phyloP scores from a whole-genome alignment of 1,140 invertebrate species.

The Hylaeus anthracinus region DNA sequence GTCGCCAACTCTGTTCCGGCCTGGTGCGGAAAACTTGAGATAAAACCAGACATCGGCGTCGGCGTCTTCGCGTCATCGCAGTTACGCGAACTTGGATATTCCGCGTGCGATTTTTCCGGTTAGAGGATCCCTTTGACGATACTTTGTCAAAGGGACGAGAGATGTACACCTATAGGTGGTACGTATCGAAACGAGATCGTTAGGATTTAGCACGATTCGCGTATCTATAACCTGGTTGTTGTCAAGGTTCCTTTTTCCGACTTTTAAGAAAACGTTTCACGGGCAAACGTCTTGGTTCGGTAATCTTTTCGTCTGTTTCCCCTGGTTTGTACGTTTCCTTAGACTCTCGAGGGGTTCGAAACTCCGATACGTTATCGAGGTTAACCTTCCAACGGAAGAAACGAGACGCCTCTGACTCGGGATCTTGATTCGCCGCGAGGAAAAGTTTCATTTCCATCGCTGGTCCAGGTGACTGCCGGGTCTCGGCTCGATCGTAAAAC shows the following conservation, averaged over 20 bases:
- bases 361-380: slow-evolving; percentile 4
- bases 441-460: not conserved
- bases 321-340: too few species aligned
- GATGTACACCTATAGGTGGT: too few species aligned
- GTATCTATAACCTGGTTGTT: too few species aligned
- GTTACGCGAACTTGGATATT: slow-evolving; percentile 46
- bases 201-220: too few species aligned
- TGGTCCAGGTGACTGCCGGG: not conserved
- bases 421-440: not conserved
- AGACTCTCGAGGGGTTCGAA: not conserved
- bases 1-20: too few species aligned
- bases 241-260: too few species aligned
- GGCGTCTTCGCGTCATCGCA: not conserved
- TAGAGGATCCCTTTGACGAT: not conserved
- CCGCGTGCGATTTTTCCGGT: slow-evolving; percentile 5
- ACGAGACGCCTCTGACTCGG: not conserved
- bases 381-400: not conserved
- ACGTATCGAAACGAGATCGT: too few species aligned
- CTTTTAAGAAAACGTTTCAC: too few species aligned
- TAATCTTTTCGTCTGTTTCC: too few species aligned
- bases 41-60: not conserved
- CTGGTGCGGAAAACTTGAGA: not conserved
- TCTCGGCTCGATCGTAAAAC: slow-evolving; percentile 14
- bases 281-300: too few species aligned
- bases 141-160: too few species aligned